Base-by-base conservation (phyloP, 2,113 vertebrate genomes). In the Hippocampus abdominalis region DNA sequence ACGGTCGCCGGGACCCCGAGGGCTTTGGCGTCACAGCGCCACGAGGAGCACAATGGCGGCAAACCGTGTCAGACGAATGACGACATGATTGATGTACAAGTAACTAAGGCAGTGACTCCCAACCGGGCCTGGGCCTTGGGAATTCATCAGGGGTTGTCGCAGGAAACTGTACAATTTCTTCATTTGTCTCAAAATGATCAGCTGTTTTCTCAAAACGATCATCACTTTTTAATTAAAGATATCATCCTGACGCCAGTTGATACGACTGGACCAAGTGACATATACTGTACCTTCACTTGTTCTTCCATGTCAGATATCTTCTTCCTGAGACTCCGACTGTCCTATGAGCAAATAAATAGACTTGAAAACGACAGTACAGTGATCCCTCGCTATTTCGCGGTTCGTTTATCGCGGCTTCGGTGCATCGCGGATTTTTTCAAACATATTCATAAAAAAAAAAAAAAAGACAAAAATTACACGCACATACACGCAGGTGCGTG, bases 241-340 rank as follows among this genome's bases (percentile, higher is more conserved):
- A 44, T 44, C 11, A 10, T 0, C 42, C 42, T 44, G 10, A 44
- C 13, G 2, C 13, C 42, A 10, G 12, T 44, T 12, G 13, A 13
- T 13, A 42, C 42, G 9, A 1, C 42, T 15, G 3, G 42, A 44
- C 42, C n/a, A 46, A 7, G 12, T 16, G 27, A 57, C 12, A 3
- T 15, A 1, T 29, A 57, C 27, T 20, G 10, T 86, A 90, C 90
- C 90, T 91, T 89, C 42, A 91, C 57, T 72, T 90, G 87, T 39
- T 91, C 88, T 74, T 91, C 90, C 85, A 91, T 88, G 25, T 91
- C 88, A 48, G 84, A 78, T 75, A 91, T 87, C 74, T 46, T 90
- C 75, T 86, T 89, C 78, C 88, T 87, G 27, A 91, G 71, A 71
- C 69, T 78, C 73, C 68, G 72, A 54, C 81, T 88, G 73, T 85